These are phyloP conservation scores for Tor tambroides DNA, from an alignment of 2,113 vertebrate species.

Conservation along the genomic window DNA sequence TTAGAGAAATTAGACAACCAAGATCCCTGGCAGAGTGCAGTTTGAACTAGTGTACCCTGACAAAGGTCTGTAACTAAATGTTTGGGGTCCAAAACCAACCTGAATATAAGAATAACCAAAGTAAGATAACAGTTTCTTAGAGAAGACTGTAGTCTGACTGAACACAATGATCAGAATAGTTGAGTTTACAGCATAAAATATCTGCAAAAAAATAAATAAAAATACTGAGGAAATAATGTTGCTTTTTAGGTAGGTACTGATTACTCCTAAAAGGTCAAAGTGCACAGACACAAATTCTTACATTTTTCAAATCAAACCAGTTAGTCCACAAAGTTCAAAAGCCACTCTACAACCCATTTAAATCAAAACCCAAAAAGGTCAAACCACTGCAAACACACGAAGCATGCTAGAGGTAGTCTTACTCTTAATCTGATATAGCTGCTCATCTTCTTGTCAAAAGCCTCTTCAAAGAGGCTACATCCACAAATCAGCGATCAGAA, in stretches of 20 bases:
- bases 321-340: not conserved
- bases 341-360: slow-evolving; percentile 3
- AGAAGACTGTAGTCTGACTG: not conserved
- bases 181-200: not conserved
- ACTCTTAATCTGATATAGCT: slow-evolving; percentile 35
- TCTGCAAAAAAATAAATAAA: not conserved
- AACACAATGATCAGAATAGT: not conserved
- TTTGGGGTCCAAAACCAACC: not conserved
- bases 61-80: not conserved
- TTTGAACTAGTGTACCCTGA: not conserved
- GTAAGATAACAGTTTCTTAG: not conserved
- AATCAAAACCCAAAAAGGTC: not conserved
- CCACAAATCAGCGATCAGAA: not conserved
- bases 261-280: not conserved
- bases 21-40: not conserved
- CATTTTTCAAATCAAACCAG: not conserved
- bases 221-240: not conserved
- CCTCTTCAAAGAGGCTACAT: slow-evolving; percentile 4
- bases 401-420: slow-evolving; percentile 41
- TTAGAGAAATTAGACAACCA: not conserved
- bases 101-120: not conserved
- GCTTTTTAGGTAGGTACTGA: not conserved
- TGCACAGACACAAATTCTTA: not conserved
- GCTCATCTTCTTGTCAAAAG: not conserved
- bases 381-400: slow-evolving; percentile 3